Conservation (phyloP, 2,888 invertebrate species). For the Poecilobothrus nobilitatus region DNA sequence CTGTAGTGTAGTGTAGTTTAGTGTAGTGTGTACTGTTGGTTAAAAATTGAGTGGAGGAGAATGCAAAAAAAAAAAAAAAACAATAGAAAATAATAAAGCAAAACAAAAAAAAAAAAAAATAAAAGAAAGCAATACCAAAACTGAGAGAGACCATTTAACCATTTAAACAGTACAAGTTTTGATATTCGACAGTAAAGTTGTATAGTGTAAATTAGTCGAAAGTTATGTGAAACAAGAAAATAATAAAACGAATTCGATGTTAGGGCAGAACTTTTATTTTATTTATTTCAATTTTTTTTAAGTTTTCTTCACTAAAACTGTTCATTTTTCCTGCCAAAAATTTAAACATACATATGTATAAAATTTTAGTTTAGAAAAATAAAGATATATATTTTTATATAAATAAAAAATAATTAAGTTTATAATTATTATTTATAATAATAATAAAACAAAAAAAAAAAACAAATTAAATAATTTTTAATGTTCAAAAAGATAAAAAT, state of each 20-base stretch:
- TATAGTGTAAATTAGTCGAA: not conserved
- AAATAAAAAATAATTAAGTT: too few species aligned
- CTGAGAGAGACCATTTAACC: not conserved
- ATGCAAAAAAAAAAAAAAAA: not conserved
- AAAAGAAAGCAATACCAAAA: not conserved
- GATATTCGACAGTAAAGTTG: constrained; percentile 1
- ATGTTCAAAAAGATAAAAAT: too few species aligned
- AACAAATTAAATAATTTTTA: too few species aligned
- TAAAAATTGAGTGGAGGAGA: not conserved
- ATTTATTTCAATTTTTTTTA: not conserved
- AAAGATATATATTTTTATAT: too few species aligned
- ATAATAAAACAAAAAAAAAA: too few species aligned
- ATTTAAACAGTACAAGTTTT: not conserved
- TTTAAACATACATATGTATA: too few species aligned
- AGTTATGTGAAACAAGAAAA: not conserved
- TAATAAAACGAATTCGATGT: not conserved
- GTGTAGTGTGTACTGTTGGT: too few species aligned
- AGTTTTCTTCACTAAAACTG: not conserved
- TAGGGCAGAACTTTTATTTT: not conserved
- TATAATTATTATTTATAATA: too few species aligned
- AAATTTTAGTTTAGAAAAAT: too few species aligned
- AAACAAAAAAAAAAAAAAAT: not conserved
- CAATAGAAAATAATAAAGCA: not conserved
- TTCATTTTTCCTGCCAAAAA: too few species aligned
- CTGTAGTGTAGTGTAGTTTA: too few species aligned